Evolutionary conservation across 1,140 invertebrate species (phyloP).

Genomic region (roundworm (Caenorhabditis elegans)): WBcel235 BX284602.5:9370501-9371000

Average conservation of each 20-base stretch:
- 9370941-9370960: no score
- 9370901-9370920: no score
- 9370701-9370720: slow-evolving; percentile 10
- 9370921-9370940: no score
- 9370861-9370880: no score
- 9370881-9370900: no score
- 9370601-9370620: neutral
- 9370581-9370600: neutral
- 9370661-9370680: slow-evolving; percentile 32
- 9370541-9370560: neutral
- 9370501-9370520: neutral
- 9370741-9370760: neutral
- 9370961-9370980: no score
- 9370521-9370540: neutral
- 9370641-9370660: neutral
- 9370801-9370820: no score
- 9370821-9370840: no score
- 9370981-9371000: no score
- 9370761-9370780: neutral
- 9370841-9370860: no score
- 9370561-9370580: neutral
- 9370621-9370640: neutral
- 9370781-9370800: no score
- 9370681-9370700: neutral
- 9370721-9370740: slow-evolving; percentile 33